Evolutionary conservation across 2,797 vertebrate species (phyloP).

Genomic region (Thaleichthys pacificus): DNA sequence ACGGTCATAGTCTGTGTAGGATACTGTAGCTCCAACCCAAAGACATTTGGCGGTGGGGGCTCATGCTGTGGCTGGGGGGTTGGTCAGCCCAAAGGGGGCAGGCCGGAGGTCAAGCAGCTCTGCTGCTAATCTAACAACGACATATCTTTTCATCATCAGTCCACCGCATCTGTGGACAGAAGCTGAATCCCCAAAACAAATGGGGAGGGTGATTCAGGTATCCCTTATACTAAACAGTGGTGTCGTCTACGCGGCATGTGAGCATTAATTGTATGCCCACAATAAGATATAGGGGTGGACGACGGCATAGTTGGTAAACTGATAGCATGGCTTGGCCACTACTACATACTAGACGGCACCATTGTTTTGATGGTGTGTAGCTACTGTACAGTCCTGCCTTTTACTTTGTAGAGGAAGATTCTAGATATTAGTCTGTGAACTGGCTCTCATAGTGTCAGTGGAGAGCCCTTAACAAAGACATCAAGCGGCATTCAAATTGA

Average conservation of each 20-base stretch:
- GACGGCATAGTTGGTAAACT: too few species aligned
- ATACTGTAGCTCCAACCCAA: constrained; percentile 1
- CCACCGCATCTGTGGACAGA: constrained; percentile 32
- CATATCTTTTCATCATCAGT: constrained; percentile 37
- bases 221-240: not conserved
- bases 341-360: too few species aligned
- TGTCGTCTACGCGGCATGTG: not conserved
- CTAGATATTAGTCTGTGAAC: not conserved
- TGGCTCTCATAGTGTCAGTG: not conserved
- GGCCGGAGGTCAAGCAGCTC: constrained; percentile 34
- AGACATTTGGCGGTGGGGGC: constrained; percentile 7
- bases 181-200: constrained; percentile 33
- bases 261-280: too few species aligned
- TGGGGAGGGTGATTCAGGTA: not conserved
- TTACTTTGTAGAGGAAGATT: not conserved
- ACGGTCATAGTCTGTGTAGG: constrained; percentile 1
- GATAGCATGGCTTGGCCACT: too few species aligned
- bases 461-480: not conserved
- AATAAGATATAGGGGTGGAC: too few species aligned
- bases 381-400: not conserved
- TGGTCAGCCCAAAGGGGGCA: constrained; percentile 32
- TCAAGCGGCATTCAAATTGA: not conserved
- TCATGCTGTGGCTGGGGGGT: constrained; percentile 16
- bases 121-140: constrained; percentile 48
- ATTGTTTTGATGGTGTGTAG: not conserved